Base-by-base conservation (phyloP, 2,113 vertebrate genomes). In the Sphaerodactylus townsendi region DNA sequence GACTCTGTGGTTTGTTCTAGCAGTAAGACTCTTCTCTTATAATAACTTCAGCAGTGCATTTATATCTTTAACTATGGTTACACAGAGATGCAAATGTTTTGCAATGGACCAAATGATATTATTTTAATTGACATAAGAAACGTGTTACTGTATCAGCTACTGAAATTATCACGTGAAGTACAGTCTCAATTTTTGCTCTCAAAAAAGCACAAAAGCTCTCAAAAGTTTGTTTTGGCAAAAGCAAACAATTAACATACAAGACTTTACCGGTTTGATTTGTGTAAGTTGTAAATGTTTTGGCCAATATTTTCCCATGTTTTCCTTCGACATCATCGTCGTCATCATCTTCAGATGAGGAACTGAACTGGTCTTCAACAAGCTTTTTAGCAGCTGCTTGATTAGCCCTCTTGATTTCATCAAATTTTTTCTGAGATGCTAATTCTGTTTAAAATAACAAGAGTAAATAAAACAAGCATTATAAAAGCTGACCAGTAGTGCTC, bases 351-450 rank as follows among this genome's bases (percentile, higher is more conserved):
- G 97, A 98, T 0, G 98, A 99, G 66, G 97, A 98, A 91, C 96
- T 97, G 81, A 96, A 88, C 0, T 95, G 95, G 46, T 95, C 96
- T 90, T 98, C 97, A 50, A 96, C 93, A 64, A 99, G 75, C 82
- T 97, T 97, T 94, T 95, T 97, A 83, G 96, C 98, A 39, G 96
- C 96, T 13, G 97, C 98, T 92, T 97, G 97, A 93, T 99, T 97
- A 62, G 97, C 97, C 88, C 95, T 98, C 91, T 96, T 96, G 93
- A 99, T 99, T 96, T 98, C 98, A 84, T 99, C 97, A 81, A 99
- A 99, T 92, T 97, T 98, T 81, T 94, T 96, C 90, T 96, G 96
- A 65, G 96, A 95, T 2, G 93, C 95, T 11, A 91, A 83, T n/a
- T 93, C 98, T 97, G 91, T 83, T 83, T 81, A 89, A 85, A 77